Conservation (phyloP, 2,113 vertebrate species). For the Mus spicilegus region DNA sequence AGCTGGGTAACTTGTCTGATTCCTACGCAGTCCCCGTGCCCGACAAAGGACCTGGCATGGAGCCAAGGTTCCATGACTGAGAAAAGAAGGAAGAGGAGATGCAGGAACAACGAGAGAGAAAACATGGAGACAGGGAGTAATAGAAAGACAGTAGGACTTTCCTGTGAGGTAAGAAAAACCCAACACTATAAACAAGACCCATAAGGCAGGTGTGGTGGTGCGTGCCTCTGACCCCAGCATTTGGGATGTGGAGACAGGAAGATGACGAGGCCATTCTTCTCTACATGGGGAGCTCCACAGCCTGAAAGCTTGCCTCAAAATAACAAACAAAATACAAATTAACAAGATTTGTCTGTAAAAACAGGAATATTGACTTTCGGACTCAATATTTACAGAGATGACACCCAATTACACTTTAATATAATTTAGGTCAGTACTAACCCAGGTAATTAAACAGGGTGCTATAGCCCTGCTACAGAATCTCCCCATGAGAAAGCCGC, state of each 20-base stretch:
- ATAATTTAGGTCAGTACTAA: slow-evolving; percentile 66
- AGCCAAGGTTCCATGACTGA: not conserved
- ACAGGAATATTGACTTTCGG: not conserved
- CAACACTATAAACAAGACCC: not conserved
- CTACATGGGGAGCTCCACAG: not conserved
- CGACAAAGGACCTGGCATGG: not conserved
- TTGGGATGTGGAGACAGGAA: too few relatives aligned
- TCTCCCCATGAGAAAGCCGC: slow-evolving; percentile 53
- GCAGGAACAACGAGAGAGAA: too few relatives aligned
- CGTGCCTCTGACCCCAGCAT: not conserved
- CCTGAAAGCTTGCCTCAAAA: not conserved
- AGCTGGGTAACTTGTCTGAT: not conserved
- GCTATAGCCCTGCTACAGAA: slow-evolving; percentile 47
- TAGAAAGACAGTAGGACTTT: not conserved
- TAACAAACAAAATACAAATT: not conserved
- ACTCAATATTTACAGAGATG: slow-evolving; percentile 66
- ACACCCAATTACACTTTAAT: slow-evolving; percentile 48
- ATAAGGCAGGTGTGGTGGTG: not conserved
- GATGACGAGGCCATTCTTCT: not conserved
- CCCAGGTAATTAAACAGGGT: slow-evolving; percentile 73
- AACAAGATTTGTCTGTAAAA: slow-evolving; percentile 19
- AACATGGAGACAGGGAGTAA: too few relatives aligned
- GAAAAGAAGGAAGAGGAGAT: not conserved
- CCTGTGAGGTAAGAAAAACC: slow-evolving; percentile 17
- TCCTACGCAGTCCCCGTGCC: not conserved